These are phyloP conservation scores for Cryptocephalus primarius DNA, from an alignment of 2,888 invertebrate species.

Conservation along the genomic window DNA sequence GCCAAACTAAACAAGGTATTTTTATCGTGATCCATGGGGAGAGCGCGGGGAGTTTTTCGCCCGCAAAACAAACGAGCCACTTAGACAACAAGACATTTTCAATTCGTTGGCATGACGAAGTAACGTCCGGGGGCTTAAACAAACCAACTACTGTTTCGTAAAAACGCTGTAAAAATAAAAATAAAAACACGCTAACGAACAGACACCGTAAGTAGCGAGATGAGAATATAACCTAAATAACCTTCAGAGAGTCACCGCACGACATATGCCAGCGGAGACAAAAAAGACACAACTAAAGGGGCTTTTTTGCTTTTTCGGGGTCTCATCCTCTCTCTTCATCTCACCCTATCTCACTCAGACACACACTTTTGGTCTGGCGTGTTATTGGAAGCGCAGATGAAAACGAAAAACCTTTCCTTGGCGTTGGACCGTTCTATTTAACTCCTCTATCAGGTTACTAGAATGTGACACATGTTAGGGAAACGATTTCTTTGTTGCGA, in stretches of 20 bases:
- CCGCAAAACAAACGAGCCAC: constrained; percentile 12
- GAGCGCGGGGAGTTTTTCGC: constrained; percentile 2
- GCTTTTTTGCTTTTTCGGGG: no score
- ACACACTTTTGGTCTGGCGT: no score
- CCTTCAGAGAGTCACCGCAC: constrained; percentile 7
- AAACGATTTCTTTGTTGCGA: no score
- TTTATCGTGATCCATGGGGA: constrained; percentile 12
- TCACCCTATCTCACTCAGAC: no score
- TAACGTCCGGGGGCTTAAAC: constrained; percentile 14
- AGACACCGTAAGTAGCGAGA: constrained; percentile 18
- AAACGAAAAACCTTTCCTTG: no score
- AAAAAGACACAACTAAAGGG: no score
- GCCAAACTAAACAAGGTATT: constrained; percentile 8
- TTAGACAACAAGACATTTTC: constrained; percentile 17
- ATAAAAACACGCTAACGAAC: constrained; percentile 16
- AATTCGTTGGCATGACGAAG: constrained; percentile 15
- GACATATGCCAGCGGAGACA: no score
- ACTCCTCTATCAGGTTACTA: no score
- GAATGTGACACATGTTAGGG: no score
- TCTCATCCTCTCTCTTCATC: no score
- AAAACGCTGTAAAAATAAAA: constrained; percentile 4
- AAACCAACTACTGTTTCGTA: constrained; percentile 18
- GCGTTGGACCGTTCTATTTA: no score
- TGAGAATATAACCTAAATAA: constrained; percentile 19
- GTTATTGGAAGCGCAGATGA: no score